phyloP scores from a whole-genome alignment of 2,113 vertebrate genomes.

The Clarias batrachus region DNA sequence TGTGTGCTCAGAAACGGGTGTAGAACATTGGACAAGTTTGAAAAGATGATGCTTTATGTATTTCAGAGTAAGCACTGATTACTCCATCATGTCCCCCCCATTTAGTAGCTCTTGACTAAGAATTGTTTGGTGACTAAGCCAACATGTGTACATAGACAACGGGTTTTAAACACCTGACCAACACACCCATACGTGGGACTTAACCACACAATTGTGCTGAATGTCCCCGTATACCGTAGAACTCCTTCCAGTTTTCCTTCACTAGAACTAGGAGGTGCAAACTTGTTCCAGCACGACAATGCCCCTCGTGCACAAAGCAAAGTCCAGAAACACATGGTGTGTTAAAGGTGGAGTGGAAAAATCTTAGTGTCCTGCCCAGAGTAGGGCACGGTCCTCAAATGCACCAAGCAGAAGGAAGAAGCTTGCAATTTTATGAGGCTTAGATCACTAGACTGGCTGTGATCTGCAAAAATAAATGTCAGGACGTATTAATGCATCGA shows the following conservation, averaged over 20 bases:
- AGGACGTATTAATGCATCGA: neutral
- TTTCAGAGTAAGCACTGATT: neutral
- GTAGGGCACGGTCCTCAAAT: too few relatives aligned
- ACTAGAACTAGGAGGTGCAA: too few relatives aligned
- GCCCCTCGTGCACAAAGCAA: too few relatives aligned
- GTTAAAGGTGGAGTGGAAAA: too few relatives aligned
- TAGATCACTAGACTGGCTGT: neutral
- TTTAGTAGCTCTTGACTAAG: neutral
- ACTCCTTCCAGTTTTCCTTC: too few relatives aligned
- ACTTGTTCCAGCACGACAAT: too few relatives aligned
- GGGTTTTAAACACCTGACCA: too few relatives aligned
- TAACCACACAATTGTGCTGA: too few relatives aligned
- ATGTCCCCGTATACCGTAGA: too few relatives aligned
- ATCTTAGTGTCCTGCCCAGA: too few relatives aligned
- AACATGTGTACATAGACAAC: neutral
- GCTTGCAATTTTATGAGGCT: neutral
- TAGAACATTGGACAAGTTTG: neutral
- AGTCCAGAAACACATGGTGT: too few relatives aligned
- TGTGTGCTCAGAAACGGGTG: neutral
- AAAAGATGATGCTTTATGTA: neutral
- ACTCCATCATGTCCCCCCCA: neutral
- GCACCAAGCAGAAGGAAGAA: neutral
- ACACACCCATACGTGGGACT: too few relatives aligned
- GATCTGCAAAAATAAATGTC: slow-evolving; percentile 25
- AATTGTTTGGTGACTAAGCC: neutral